phyloP scores from a whole-genome alignment of 2,797 vertebrate species.

The Neopelma chrysocephalum region DNA sequence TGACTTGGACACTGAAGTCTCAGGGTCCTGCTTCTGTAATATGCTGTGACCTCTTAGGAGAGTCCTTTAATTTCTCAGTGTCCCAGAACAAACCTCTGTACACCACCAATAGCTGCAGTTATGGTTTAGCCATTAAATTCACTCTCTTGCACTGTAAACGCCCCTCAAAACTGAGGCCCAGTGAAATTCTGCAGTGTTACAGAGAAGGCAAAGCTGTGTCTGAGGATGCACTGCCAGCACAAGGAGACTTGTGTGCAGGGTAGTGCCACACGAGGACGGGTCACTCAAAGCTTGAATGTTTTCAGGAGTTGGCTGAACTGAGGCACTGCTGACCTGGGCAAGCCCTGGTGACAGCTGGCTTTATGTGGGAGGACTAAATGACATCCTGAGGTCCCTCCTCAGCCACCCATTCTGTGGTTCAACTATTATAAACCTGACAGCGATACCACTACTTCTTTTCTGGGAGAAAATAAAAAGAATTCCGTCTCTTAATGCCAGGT shows the following conservation, averaged over 20 bases:
- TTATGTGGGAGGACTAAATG: neutral
- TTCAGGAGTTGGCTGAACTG: neutral
- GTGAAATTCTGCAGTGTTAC: neutral
- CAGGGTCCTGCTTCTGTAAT: neutral
- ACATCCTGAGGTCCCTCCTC: neutral
- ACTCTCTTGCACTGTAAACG: neutral
- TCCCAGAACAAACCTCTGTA: neutral
- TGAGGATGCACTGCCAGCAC: neutral
- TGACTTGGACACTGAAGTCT: neutral
- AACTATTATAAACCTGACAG: neutral
- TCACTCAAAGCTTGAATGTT: neutral
- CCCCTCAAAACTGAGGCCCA: neutral
- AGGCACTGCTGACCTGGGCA: neutral
- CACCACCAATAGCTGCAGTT: neutral
- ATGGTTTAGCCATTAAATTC: neutral
- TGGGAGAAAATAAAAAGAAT: conserved; percentile 36
- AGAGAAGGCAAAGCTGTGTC: neutral
- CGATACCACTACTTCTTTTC: neutral
- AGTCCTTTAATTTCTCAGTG: neutral
- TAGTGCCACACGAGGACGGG: neutral
- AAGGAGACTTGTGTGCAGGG: neutral
- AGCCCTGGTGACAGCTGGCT: neutral
- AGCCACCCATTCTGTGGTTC: neutral
- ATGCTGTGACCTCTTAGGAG: neutral
- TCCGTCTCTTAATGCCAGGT: neutral